phyloP scores from a whole-genome alignment of 1,140 invertebrate species.

The Drosophila nasuta region DNA sequence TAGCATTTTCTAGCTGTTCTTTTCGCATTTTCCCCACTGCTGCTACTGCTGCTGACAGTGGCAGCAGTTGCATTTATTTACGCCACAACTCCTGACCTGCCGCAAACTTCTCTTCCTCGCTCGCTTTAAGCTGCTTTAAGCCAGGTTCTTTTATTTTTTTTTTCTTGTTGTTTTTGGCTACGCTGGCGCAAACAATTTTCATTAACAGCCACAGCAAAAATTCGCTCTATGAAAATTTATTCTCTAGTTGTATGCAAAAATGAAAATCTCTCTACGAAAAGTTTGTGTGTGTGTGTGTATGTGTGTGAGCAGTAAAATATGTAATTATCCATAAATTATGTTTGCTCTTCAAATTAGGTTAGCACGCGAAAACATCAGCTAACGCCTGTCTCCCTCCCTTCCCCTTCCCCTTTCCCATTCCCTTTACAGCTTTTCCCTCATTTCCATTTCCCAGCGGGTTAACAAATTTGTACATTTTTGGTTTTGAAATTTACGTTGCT shows the following conservation, averaged over 20 bases:
- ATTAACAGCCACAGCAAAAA: constrained; percentile 51
- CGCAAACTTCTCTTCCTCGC: constrained; percentile 6
- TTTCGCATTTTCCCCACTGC: constrained; percentile 8
- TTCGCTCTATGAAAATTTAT: constrained; percentile 27
- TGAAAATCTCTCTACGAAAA: constrained; percentile 24
- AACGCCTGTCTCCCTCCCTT: background rate
- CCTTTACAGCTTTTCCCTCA: background rate
- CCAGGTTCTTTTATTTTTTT: constrained; percentile 5
- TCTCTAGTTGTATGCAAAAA: constrained; percentile 20
- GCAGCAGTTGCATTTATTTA: constrained; percentile 77
- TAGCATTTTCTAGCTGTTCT: constrained; percentile 9
- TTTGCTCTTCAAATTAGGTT: constrained; percentile 47
- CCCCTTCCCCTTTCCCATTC: background rate
- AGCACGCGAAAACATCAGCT: constrained; percentile 8
- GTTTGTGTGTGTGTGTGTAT: constrained; percentile 9
- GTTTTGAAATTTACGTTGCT: constrained; percentile 51
- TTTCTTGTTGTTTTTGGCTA: background rate
- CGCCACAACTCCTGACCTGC: constrained; percentile 39
- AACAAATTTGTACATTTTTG: constrained; percentile 55
- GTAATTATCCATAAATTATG: constrained; percentile 66
- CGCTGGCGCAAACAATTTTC: constrained; percentile 44
- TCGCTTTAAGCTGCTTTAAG: constrained; percentile 38
- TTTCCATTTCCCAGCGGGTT: constrained; percentile 12
- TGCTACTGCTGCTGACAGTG: constrained; percentile 42
- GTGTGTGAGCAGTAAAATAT: constrained; percentile 54